These are phyloP conservation scores for Cosmia trapezina DNA, from an alignment of 2,888 invertebrate genomes.

Conservation along the genomic window DNA sequence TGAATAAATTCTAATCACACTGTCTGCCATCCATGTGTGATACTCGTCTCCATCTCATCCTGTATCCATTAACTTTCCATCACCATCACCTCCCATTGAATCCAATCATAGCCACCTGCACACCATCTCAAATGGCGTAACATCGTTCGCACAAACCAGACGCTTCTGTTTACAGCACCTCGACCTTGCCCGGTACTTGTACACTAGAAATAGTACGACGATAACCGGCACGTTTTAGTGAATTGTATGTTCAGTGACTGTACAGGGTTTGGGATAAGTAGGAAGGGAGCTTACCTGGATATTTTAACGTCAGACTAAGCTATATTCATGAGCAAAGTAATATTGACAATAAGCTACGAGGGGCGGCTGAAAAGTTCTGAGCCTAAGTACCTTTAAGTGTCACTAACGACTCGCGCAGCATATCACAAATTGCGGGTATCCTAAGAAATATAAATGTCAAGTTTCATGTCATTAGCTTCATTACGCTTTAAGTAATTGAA, in stretches of 20 bases:
- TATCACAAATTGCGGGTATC: too few species aligned
- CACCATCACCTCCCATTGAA: slow-evolving; percentile 20
- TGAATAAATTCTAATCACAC: background rate
- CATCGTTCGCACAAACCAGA: slow-evolving; percentile 55
- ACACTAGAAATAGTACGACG: slow-evolving; percentile 60
- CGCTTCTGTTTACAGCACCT: slow-evolving; percentile 54
- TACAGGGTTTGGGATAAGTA: background rate
- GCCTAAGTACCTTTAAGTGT: too few species aligned
- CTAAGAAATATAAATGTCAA: too few species aligned
- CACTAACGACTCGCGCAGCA: too few species aligned
- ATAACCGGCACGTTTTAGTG: slow-evolving; percentile 40
- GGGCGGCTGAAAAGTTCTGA: too few species aligned
- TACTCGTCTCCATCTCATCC: background rate
- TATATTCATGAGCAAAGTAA: too few species aligned
- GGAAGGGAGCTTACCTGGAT: background rate
- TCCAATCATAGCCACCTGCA: slow-evolving; percentile 32
- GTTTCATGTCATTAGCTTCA: too few species aligned
- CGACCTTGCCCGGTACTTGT: slow-evolving; percentile 61
- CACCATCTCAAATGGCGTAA: slow-evolving; percentile 23
- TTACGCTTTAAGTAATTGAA: too few species aligned
- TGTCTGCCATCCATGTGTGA: background rate
- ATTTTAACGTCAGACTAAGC: too few species aligned
- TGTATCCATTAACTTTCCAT: slow-evolving; percentile 6
- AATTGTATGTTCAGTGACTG: slow-evolving; percentile 16
- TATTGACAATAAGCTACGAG: too few species aligned